Conservation (phyloP, 2,113 vertebrate species). For the Scalopus aquaticus region DNA sequence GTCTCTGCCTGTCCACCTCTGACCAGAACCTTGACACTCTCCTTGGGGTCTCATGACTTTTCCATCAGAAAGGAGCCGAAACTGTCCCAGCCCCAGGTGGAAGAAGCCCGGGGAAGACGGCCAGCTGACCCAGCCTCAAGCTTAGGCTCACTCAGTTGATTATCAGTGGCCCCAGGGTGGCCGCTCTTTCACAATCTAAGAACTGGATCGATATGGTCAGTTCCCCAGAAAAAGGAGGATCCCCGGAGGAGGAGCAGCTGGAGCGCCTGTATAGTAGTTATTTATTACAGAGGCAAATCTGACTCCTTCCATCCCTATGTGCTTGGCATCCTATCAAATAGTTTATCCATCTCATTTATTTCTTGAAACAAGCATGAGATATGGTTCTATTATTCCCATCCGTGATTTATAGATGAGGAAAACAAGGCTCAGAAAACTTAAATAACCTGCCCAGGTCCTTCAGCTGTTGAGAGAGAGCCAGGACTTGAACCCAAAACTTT, state of each 20-base stretch:
- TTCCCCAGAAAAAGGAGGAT: not conserved
- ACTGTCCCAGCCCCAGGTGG: not conserved
- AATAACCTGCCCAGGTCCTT: not conserved
- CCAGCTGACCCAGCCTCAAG: not conserved
- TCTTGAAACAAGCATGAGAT: not conserved
- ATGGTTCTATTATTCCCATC: not conserved
- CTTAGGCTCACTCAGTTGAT: accelerated
- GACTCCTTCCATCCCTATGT: not conserved
- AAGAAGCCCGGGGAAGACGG: not conserved
- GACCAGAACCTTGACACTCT: not conserved
- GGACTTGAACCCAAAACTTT: not conserved
- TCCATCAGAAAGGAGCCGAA: not conserved
- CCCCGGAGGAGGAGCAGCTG: not conserved
- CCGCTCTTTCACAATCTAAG: too few relatives aligned
- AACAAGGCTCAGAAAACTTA: not conserved
- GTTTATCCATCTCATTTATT: not conserved
- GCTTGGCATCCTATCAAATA: not conserved
- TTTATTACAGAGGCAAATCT: not conserved
- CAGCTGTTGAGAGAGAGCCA: not conserved
- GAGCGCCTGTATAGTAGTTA: not conserved
- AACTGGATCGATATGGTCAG: too few relatives aligned
- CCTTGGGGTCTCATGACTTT: too few relatives aligned
- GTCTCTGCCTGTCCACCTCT: not conserved
- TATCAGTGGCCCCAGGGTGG: not conserved
- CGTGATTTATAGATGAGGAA: not conserved